Percentiles rank a stretch among this genome's conserved stretches.
Evolutionary conservation across 1,140 invertebrate species (phyloP).

Genomic region (Drosophila suzukii): DNA sequence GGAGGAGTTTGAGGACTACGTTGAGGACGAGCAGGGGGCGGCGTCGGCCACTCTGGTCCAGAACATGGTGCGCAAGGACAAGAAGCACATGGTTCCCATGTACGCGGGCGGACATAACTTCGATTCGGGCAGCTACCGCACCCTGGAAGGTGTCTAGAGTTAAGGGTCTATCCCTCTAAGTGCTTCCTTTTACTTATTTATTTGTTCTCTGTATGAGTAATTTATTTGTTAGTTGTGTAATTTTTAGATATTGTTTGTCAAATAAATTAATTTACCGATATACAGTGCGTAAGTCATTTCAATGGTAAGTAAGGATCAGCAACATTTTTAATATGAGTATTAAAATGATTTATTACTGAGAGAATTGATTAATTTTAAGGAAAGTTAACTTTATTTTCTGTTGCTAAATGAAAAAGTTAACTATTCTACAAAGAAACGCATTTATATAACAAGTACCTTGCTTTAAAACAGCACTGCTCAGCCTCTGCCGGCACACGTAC

Average conservation of each 20-base stretch:
- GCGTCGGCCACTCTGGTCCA: slow-evolving; percentile 76
- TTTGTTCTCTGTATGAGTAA: slow-evolving; percentile 62
- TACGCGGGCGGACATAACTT: slow-evolving; percentile 70
- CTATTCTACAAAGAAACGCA: too few species aligned
- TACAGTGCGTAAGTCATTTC: background rate
- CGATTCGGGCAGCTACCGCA: slow-evolving; percentile 38
- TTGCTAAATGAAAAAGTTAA: too few species aligned
- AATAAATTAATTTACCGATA: slow-evolving; percentile 42
- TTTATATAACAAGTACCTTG: too few species aligned
- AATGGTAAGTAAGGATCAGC: background rate
- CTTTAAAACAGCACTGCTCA: too few species aligned
- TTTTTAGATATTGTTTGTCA: slow-evolving; percentile 42
- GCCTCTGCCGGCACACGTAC: too few species aligned
- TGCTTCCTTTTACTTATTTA: slow-evolving; percentile 58
- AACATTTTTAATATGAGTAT: background rate
- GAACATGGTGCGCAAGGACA: slow-evolving; percentile 76
- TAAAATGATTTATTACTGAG: too few species aligned
- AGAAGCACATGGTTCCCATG: slow-evolving; percentile 78
- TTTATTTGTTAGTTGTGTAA: slow-evolving; percentile 57
- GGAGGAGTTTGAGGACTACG: slow-evolving; percentile 46
- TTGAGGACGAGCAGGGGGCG: slow-evolving; percentile 64
- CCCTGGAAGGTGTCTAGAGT: slow-evolving; percentile 49
- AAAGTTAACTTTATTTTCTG: too few species aligned
- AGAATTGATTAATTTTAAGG: too few species aligned
- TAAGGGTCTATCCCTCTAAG: slow-evolving; percentile 18